Evolutionary conservation across 2,888 invertebrate species (phyloP).

Genomic region (Gymnocheta viridis): DNA sequence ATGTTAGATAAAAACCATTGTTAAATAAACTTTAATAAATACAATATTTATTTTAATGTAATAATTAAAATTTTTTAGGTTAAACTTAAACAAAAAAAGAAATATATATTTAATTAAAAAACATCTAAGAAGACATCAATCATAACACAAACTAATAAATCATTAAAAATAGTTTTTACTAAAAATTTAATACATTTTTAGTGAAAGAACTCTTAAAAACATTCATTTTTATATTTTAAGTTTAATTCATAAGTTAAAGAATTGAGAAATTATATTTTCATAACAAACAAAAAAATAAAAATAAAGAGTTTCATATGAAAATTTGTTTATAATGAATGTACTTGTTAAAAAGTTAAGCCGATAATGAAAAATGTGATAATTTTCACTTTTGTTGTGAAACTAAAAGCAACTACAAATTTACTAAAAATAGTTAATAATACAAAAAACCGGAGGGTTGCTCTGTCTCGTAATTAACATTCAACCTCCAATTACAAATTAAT

Average conservation of each 20-base stretch:
- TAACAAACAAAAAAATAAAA: neutral
- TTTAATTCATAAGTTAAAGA: slow-evolving; percentile 54
- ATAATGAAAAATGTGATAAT: slow-evolving; percentile 3
- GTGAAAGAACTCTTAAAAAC: slow-evolving; percentile 49
- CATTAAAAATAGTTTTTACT: neutral
- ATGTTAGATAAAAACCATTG: slow-evolving; percentile 45
- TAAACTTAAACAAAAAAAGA: neutral
- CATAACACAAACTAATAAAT: neutral
- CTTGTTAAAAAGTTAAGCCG: neutral
- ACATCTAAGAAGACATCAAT: slow-evolving; percentile 55
- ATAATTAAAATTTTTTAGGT: slow-evolving; percentile 22
- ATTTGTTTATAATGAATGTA: neutral
- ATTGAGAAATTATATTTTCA: neutral
- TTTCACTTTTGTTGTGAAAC: neutral
- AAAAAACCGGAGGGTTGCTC: no score
- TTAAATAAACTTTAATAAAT: slow-evolving; percentile 23
- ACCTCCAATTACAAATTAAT: no score
- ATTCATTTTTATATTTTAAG: slow-evolving; percentile 61
- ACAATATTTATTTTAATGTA: slow-evolving; percentile 9
- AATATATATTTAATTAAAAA: slow-evolving; percentile 7
- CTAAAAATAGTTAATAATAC: no score
- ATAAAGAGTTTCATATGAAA: slow-evolving; percentile 25
- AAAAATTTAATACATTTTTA: slow-evolving; percentile 16
- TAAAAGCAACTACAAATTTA: no score
- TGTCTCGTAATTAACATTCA: no score